These are phyloP conservation scores for Harpalus rufipes DNA, from an alignment of 2,888 invertebrate species.

Conservation along the genomic window DNA sequence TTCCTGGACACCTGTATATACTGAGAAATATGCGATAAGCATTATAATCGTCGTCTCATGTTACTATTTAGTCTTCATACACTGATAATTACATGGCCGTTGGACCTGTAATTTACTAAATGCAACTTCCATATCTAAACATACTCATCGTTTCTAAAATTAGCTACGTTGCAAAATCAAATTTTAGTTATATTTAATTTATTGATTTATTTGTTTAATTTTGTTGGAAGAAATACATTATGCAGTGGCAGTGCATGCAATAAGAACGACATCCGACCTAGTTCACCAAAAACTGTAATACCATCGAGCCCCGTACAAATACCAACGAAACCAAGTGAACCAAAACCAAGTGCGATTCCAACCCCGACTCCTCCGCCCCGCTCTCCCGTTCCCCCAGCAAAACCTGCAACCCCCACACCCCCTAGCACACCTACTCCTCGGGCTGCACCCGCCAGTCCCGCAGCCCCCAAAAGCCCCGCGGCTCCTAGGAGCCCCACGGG, in stretches of 20 bases:
- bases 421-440: not conserved
- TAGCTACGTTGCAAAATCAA: not conserved
- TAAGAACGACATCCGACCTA: constrained; percentile 17
- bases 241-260: constrained; percentile 15
- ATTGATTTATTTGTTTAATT: constrained; percentile 29
- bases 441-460: not conserved
- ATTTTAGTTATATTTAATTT: not conserved
- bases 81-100: not conserved
- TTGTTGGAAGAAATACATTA: constrained; percentile 28
- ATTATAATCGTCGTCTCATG: not conserved
- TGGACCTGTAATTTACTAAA: not conserved
- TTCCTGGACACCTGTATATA: too few species aligned
- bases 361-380: not conserved
- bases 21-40: not conserved
- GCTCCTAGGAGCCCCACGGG: not conserved
- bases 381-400: not conserved
- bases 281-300: constrained; percentile 4
- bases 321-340: constrained; percentile 16
- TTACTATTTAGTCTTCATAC: not conserved
- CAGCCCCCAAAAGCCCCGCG: not conserved
- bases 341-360: not conserved
- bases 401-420: not conserved
- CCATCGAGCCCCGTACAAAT: constrained; percentile 17
- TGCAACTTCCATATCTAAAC: not conserved
- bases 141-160: not conserved